Evolutionary conservation across 2,888 invertebrate species (phyloP).

Genomic region (Drosophila anomelani): DNA sequence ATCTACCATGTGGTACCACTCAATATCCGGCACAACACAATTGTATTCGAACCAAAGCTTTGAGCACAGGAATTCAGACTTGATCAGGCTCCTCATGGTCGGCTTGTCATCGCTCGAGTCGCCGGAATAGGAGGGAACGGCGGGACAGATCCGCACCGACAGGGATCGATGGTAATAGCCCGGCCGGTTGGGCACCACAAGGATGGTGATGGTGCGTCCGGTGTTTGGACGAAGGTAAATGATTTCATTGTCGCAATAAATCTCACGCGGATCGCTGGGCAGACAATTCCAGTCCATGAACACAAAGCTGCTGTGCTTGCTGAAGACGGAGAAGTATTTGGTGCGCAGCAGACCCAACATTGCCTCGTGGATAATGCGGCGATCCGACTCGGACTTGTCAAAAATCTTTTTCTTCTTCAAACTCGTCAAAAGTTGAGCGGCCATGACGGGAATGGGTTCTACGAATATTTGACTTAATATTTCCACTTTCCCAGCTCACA

Average conservation of each 20-base stretch:
- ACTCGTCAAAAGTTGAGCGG: constrained; percentile 59
- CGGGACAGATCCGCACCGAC: constrained; percentile 74
- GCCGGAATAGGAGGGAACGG: not conserved
- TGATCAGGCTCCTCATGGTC: constrained; percentile 50
- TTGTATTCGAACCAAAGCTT: constrained; percentile 76
- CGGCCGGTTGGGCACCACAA: constrained; percentile 76
- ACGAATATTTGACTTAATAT: not conserved
- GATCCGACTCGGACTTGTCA: constrained; percentile 76
- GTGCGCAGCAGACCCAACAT: constrained; percentile 61
- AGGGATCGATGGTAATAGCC: constrained; percentile 73
- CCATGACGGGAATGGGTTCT: constrained; percentile 69
- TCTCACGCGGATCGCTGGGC: constrained; percentile 78
- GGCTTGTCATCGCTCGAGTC: constrained; percentile 46
- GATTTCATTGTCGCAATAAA: constrained; percentile 78
- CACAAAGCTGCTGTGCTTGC: constrained; percentile 70
- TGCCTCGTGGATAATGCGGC: constrained; percentile 72
- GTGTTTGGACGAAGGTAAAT: constrained; percentile 80
- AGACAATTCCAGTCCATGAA: constrained; percentile 81
- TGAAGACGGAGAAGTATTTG: constrained; percentile 74
- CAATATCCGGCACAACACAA: constrained; percentile 71
- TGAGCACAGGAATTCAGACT: constrained; percentile 66
- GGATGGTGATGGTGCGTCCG: constrained; percentile 73
- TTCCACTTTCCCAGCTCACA: no score
- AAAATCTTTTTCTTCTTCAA: constrained; percentile 68
- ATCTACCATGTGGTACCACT: constrained; percentile 61